Percentiles rank a stretch among this genome's conserved stretches.
These are phyloP conservation scores for Hephaestus fuliginosus DNA, from an alignment of 2,797 vertebrate species.

Conservation along the genomic window DNA sequence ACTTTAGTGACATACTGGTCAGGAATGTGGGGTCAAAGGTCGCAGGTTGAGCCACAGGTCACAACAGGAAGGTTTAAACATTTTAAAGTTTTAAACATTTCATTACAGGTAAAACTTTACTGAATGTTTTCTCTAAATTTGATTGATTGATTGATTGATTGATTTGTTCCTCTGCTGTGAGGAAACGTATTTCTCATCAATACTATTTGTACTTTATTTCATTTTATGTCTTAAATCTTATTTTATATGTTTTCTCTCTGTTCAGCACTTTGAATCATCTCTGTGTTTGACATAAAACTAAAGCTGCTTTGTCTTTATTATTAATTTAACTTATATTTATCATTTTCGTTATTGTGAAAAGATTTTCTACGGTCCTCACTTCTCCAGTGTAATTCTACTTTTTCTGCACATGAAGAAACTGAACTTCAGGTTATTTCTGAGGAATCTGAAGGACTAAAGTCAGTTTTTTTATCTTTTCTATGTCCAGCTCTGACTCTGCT, in stretches of 20 bases:
- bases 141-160: background rate
- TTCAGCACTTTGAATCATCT: background rate
- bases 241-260: too few relatives aligned
- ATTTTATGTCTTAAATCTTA: background rate
- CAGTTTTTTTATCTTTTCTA: background rate
- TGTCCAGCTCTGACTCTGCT: background rate
- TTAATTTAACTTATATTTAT: too few relatives aligned
- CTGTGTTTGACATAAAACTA: background rate
- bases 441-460: background rate
- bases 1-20: background rate
- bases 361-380: too few relatives aligned
- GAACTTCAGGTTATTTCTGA: background rate
- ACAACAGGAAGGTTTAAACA: background rate
- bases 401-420: background rate
- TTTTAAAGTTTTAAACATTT: background rate
- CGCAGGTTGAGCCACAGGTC: background rate
- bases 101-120: background rate
- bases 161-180: background rate
- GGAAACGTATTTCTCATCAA: background rate
- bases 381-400: too few relatives aligned
- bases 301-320: background rate
- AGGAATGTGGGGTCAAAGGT: constrained; percentile 32
- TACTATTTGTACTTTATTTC: too few relatives aligned
- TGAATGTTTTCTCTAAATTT: too few relatives aligned
- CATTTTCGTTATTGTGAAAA: too few relatives aligned